Evolutionary conservation across 2,797 vertebrate species (phyloP).

Genomic region (Sebastes dallii): DNA sequence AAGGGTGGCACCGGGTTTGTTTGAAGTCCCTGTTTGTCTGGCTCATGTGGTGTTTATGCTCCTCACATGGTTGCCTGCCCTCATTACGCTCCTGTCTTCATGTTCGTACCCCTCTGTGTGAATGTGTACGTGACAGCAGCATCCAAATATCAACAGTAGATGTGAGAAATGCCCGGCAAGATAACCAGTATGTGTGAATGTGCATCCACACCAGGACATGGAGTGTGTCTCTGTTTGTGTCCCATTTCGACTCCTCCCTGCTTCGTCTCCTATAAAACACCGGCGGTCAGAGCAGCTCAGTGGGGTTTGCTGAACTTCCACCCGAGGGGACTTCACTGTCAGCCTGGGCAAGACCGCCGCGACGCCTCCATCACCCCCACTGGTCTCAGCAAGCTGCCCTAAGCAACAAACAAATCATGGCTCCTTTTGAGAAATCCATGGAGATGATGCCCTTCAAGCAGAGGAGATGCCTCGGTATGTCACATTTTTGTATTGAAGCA

Average conservation of each 20-base stretch:
- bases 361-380: conserved; percentile 26
- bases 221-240: conserved; percentile 52
- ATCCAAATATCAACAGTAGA: conserved; percentile 54
- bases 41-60: conserved; percentile 34
- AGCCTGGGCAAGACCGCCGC: conserved; percentile 55
- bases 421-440: conserved; percentile 85
- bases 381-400: conserved; percentile 37
- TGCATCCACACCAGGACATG: conserved; percentile 18
- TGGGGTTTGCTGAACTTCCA: conserved; percentile 74
- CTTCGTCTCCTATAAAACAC: conserved; percentile 70
- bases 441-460: conserved; percentile 85
- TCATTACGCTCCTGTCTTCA: conserved; percentile 14
- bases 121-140: conserved; percentile 51
- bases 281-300: background rate
- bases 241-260: conserved; percentile 65
- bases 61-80: background rate
- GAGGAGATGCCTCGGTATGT: conserved; percentile 84
- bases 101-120: background rate
- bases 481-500: background rate
- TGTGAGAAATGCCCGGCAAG: conserved; percentile 59
- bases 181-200: conserved; percentile 72
- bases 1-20: background rate
- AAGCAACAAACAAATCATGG: conserved; percentile 73
- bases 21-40: background rate
- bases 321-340: conserved; percentile 69